Percentiles rank a stretch among this genome's conserved stretches.
These are phyloP conservation scores for Actinia equina DNA, from an alignment of 64 coral and sea anemone species.

Conservation along the genomic window DNA sequence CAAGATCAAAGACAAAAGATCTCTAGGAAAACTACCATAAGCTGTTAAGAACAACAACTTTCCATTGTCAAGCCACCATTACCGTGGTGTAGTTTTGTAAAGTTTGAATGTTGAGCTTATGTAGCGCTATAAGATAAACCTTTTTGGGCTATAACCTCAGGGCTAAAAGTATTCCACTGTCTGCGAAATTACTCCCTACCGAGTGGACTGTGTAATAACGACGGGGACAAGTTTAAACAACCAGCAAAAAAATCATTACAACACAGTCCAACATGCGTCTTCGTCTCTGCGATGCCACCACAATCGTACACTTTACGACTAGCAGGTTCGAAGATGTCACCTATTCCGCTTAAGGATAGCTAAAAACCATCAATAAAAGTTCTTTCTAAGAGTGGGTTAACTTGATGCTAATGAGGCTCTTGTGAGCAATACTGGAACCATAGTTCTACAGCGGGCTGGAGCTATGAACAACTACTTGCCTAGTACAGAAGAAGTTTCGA, in stretches of 20 bases:
- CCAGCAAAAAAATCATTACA: slow-evolving; percentile 11
- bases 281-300: too few species aligned
- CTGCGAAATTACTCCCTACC: slow-evolving; percentile 33
- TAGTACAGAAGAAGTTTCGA: not conserved
- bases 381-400: not conserved
- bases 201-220: slow-evolving; percentile 22
- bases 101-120: slow-evolving; percentile 2
- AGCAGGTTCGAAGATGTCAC: not conserved
- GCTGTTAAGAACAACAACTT: not conserved
- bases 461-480: not conserved
- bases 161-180: slow-evolving; percentile 18
- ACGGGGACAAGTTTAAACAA: slow-evolving; percentile 28
- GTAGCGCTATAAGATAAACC: slow-evolving; percentile 12
- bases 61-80: not conserved
- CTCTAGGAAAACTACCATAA: not conserved
- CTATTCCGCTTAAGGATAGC: not conserved
- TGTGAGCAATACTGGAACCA: slow-evolving; percentile 9
- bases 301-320: not conserved
- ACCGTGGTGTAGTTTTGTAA: not conserved
- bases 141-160: slow-evolving; percentile 24
- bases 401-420: slow-evolving; percentile 23
- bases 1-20: not conserved
- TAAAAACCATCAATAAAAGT: not conserved
- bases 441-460: not conserved
- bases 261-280: not conserved